Base-by-base conservation (phyloP, 2,797 vertebrate species). In the Muscicapa striata region DNA sequence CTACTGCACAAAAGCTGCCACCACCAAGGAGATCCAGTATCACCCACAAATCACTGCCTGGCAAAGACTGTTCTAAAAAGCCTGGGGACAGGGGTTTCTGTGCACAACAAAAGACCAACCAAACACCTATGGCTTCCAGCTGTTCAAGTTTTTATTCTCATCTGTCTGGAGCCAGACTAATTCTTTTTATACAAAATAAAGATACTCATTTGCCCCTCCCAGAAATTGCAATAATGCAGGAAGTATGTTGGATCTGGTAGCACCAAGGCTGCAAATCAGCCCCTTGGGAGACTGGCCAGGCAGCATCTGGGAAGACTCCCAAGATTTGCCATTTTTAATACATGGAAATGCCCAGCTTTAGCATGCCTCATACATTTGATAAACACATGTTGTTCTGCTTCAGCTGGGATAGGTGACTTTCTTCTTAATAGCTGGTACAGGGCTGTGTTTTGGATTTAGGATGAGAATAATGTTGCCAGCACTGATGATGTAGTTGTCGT, bases 311-410 rank as follows among this genome's bases (percentile, higher is more conserved):
- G 34, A 66, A 84, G 27, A 69, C 29, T 72, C 32, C 9, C 11
- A 78, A 49, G 2, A 49, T 58, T 40, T 77, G 15, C 19, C 36
- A 54, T 64, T 88, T 88, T 81, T 84, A 86, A 87, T 16, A 45
- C 5, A 12, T 1, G 5, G 23, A 30, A 79, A 93, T 41, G 70
- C 13, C 6, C 24, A 58, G 19, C 8, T 74, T 83, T 32, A 45
- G 21, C 24, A 34, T 8, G 19, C 24, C 51, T 78, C 43, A 51
- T 7, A 46, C 6, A 21, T 34, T 67, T 45, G 15, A 61, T 54
- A 59, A 74, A 41, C 21, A 67, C 0, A 0, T 0, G 3, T 43
- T 36, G 11, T 68, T 19, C 43, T 63, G 22, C 14, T 63, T 73
- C 55, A 62, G 49, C 43, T 51, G 30, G 7, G 21, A 83, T 13